Evolutionary conservation across 1,140 invertebrate genomes (phyloP).

Genomic region (Cyclina sinensis): DNA sequence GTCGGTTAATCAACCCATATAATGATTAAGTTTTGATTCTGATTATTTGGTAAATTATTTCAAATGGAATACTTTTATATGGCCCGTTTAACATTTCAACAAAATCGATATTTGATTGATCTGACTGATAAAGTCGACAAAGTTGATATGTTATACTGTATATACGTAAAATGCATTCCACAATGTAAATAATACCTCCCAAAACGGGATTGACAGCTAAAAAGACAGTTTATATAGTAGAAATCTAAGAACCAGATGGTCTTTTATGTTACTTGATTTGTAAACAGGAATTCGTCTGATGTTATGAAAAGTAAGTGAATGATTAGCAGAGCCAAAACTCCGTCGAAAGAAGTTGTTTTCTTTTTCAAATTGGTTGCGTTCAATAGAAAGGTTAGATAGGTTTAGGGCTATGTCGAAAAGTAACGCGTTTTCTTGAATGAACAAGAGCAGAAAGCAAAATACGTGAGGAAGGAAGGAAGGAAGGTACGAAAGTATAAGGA

Average conservation of each 20-base stretch:
- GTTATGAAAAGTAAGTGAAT: too few species aligned
- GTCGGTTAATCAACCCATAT: background rate
- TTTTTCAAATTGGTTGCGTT: too few species aligned
- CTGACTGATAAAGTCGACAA: background rate
- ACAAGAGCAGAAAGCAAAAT: too few species aligned
- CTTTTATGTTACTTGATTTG: too few species aligned
- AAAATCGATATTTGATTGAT: slow-evolving; percentile 42
- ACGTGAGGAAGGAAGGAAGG: too few species aligned
- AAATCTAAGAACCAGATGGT: background rate
- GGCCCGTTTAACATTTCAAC: slow-evolving; percentile 34
- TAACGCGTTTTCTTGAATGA: too few species aligned
- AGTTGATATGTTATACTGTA: background rate
- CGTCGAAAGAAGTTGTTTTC: too few species aligned
- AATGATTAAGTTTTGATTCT: background rate
- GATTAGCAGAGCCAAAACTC: too few species aligned
- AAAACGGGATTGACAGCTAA: background rate
- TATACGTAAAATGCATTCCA: background rate
- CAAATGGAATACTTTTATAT: slow-evolving; percentile 14
- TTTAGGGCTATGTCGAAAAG: too few species aligned
- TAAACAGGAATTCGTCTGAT: too few species aligned
- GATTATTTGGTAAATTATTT: slow-evolving; percentile 13
- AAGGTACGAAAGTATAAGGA: too few species aligned
- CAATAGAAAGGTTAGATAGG: too few species aligned
- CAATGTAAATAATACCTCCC: background rate
- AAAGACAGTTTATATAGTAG: background rate